Base-by-base conservation (phyloP, 2,888 invertebrate genomes). In the Mesorhabditis belari region DNA sequence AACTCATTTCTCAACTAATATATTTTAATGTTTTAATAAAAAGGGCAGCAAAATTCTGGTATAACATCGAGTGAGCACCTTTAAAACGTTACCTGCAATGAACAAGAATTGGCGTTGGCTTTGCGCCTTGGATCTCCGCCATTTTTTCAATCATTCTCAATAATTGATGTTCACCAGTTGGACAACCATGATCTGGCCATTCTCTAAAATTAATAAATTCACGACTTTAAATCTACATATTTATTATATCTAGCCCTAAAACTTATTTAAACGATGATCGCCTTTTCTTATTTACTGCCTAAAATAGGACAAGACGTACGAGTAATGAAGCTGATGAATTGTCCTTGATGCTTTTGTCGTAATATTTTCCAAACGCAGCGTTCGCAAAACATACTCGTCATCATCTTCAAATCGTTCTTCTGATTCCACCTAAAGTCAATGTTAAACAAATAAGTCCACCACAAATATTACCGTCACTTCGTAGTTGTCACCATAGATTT, bases 121-220 rank as follows among this genome's bases (percentile, higher is more conserved):
- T n/a, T 6, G 58, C 49, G 25, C 60, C 55, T 24, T 69, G 69
- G 9, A 71, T 17, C 29, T 62, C 60, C 24, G 67, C 62, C 75
- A 77, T 74, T n/a, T 63, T 51, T n/a, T 75, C 73, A 49, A 77
- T 69, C 69, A 75, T 73, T 35, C 70, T 68, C 52, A 76, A 61
- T 23, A 77, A 60, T 27, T 76, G 73, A n/a, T 64, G 61, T 27
- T 70, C 70, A 2, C 75, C 73, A 6, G 71, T 59, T 3, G 77
- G 77, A 60, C 75, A 76, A 0, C 75, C 74, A 61, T 76, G 76
- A 63, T 75, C 77, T n/a, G 77, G 76, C 77, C 77, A 77, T 61
- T 77, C 77, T 19, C 74, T 67, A 27, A 3, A 65, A 61, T 44
- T 9, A 26, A 12, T 26, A 49, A n/a, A 17, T 49, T 2, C 2